Evolutionary conservation across 2,113 vertebrate species (phyloP).

Genomic region (Pica pica): DNA sequence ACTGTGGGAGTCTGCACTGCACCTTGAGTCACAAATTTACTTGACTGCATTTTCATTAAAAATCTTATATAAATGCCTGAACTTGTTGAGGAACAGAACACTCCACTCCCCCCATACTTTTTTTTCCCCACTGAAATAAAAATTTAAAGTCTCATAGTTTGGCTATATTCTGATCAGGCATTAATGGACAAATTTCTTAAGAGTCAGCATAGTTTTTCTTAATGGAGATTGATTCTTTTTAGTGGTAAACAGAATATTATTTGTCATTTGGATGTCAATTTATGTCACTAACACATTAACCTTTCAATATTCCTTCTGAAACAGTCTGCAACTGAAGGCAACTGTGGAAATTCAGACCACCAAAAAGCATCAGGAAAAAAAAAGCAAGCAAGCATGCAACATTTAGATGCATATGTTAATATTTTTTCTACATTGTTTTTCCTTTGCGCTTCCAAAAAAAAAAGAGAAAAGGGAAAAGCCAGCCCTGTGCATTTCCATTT

Average conservation of each 20-base stretch:
- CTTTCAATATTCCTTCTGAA: background rate
- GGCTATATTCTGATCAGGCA: background rate
- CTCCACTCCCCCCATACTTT: rapidly evolving
- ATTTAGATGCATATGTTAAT: background rate
- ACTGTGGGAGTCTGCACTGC: background rate
- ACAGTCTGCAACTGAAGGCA: background rate
- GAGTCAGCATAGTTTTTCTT: background rate
- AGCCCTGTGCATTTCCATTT: background rate
- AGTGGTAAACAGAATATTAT: slow-evolving; percentile 14
- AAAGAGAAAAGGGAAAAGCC: background rate
- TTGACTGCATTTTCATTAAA: background rate
- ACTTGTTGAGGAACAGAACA: background rate
- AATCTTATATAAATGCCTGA: background rate
- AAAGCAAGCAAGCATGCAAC: background rate
- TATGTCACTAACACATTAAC: background rate
- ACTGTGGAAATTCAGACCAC: background rate
- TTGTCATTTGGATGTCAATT: background rate
- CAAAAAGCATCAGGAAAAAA: background rate
- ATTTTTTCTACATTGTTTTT: background rate
- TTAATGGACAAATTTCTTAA: background rate
- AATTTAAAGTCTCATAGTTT: background rate
- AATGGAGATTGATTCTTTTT: background rate
- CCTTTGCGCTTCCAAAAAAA: background rate
- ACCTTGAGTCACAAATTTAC: background rate
- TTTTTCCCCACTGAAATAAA: background rate